Evolutionary conservation across 2,113 vertebrate species (phyloP), one percentile per base, ranked within the genome.

Genomic region (Rhombomys opimus): DNA sequence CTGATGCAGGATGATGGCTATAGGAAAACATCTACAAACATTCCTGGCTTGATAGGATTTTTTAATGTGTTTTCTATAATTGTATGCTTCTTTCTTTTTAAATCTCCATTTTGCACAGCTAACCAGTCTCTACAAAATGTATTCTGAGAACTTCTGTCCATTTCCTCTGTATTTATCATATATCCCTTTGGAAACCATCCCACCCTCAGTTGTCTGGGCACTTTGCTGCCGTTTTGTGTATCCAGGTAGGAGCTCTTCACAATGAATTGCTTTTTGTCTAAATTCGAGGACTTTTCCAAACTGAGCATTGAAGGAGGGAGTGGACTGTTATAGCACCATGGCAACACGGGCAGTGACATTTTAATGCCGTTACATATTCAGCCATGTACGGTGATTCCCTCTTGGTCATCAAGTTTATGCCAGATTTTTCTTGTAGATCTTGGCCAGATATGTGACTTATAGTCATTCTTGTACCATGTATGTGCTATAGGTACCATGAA

Each of bases 161-260:
- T 87, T 89, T 84, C 14, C 57, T 87, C 3, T 4, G 10, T 75
- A 12, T 95, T 68, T 25, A 0, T 75, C 32, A 35, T 9, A 14
- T 20, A 35, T 6, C 0, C 13, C 32, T 7, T 65, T 15, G 46
- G 25, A 7, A 10, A 41, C 9, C 14, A 1, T 10, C 18, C 15
- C 18, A 35, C 1, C 50, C 68, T 59, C 11, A 88, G 67, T 27
- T 11, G 75, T 15, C 77, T 46, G 75, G 91, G 77, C 87, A 87
- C 76, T 67, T 87, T n/a, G 52, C 84, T 93, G 96, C 41, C 75
- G 57, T 81, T 94, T 76, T 94, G 20, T 57, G 61, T 81, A 54
- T 2, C 0, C 1, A 52, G 18, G 18, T 70, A 61, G 14, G 32
- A 80, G 25, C 87, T 96, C 70, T 63, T 85, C 76, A 73, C 54